Evolutionary conservation across 2,888 invertebrate genomes (phyloP).

Genomic region (Sminthurinus aureus): DNA sequence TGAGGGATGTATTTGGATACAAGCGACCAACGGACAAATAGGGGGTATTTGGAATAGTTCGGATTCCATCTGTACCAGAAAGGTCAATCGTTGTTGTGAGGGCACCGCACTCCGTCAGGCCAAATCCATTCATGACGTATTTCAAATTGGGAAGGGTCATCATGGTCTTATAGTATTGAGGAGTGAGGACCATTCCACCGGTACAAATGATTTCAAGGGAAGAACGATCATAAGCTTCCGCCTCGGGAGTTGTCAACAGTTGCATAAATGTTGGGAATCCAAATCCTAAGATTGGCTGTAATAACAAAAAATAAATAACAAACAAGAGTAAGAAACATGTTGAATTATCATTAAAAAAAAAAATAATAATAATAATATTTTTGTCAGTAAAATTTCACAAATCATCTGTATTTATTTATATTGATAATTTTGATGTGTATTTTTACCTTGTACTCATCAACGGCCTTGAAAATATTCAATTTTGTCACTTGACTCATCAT

Average conservation of each 20-base stretch:
- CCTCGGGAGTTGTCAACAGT: slow-evolving; percentile 52
- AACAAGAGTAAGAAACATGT: neutral
- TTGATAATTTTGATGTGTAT: neutral
- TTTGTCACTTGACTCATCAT: slow-evolving; percentile 56
- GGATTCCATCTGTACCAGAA: slow-evolving; percentile 2
- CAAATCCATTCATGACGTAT: slow-evolving; percentile 50
- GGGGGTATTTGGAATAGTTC: slow-evolving; percentile 13
- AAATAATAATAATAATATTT: neutral
- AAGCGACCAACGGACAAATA: slow-evolving; percentile 44
- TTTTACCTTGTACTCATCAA: slow-evolving; percentile 47
- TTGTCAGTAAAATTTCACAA: neutral
- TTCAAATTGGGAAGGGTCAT: slow-evolving; percentile 52
- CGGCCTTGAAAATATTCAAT: slow-evolving; percentile 57
- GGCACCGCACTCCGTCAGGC: slow-evolving; percentile 58
- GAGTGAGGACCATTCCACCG: slow-evolving; percentile 48
- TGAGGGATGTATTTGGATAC: slow-evolving; percentile 50
- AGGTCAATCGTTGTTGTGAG: slow-evolving; percentile 57
- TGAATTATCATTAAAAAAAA: no score
- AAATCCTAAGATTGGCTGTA: slow-evolving; percentile 54
- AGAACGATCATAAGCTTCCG: slow-evolving; percentile 48
- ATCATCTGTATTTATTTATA: neutral
- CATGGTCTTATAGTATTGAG: slow-evolving; percentile 48
- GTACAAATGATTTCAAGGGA: slow-evolving; percentile 55
- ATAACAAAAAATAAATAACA: neutral
- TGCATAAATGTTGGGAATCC: slow-evolving; percentile 56